Evolutionary conservation across 2,797 vertebrate genomes (phyloP), one percentile per base, ranked within the genome.

Genomic region (Pseudocheirus occidentalis): DNA sequence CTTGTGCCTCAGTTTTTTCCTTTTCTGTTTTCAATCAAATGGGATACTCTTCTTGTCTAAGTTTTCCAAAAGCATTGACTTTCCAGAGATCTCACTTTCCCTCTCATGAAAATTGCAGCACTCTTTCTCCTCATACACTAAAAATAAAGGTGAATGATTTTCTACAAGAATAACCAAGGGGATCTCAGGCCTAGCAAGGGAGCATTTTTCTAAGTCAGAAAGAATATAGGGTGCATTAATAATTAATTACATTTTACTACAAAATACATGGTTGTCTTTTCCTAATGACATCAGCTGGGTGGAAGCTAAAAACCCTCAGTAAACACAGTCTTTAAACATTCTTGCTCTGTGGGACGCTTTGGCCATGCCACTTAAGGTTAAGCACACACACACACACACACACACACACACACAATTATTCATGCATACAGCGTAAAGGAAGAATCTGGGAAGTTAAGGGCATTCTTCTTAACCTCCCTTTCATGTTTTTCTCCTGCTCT

Each of bases 91-190:
- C n/a, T 34, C 5, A 81, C 29, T 93, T 59, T 58, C 34, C 31
- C 28, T 1, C 4, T 11, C 90, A 4, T 28, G n/a, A n/a, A 5
- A 29, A n/a, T 29, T 28, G 28, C 6, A 92, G 81, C 0, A 0
- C 92, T 11, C 29, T 34, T 62, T 52, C 56, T 16, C 56, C 13
- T 89, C 2, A 1, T 4, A 53, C 53, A 9, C 0, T 4, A 0
- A 13, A 55, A 93, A 27, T 34, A 73, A 73, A 73, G 9, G 28
- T n/a, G 18, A 29, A 31, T 50, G n/a, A 55, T 4, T 34, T 29
- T 94, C 21, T 27, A 59, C 52, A 93, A 87, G 91, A 81, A 95
- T 54, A 59, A 73, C 56, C 1, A 73, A 31, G 14, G 0, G 0
- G 16, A 5, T n/a, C 53, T 21, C 18, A 16, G 29, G 34, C 7